phyloP scores from a whole-genome alignment of 2,113 vertebrate genomes.

The Ophiodon elongatus region DNA sequence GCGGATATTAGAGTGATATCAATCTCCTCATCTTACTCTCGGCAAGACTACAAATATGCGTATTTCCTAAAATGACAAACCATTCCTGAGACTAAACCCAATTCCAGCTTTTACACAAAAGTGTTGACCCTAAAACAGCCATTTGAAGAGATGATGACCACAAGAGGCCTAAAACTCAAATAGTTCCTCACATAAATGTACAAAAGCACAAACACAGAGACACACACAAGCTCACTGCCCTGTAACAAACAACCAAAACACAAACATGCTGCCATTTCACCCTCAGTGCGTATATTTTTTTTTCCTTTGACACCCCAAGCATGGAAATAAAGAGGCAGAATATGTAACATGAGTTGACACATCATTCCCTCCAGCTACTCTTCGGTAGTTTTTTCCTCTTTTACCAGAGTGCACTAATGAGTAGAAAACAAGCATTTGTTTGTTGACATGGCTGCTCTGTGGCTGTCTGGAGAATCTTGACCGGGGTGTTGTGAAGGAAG shows the following conservation, averaged over 20 bases:
- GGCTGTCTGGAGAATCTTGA: constrained; percentile 66
- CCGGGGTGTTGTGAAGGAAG: constrained; percentile 63
- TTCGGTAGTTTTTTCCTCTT: constrained; percentile 51
- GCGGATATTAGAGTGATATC: neutral
- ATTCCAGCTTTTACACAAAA: neutral
- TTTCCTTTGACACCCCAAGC: constrained; percentile 39
- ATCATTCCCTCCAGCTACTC: constrained; percentile 61
- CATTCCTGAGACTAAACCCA: neutral
- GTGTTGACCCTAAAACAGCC: neutral
- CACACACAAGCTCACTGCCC: neutral
- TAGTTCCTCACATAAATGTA: neutral
- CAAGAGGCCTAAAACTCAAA: neutral
- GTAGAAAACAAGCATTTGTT: constrained; percentile 71
- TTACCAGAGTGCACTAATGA: constrained; percentile 76
- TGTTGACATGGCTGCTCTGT: constrained; percentile 58
- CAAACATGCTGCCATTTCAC: constrained; percentile 29
- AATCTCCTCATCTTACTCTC: neutral
- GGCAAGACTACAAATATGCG: neutral
- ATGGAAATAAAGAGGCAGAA: constrained; percentile 59
- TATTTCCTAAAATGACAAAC: neutral
- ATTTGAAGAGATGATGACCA: neutral
- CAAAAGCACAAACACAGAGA: neutral
- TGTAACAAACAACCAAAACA: constrained; percentile 33
- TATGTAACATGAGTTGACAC: constrained; percentile 67
- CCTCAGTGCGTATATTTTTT: neutral